phyloP scores from a whole-genome alignment of 2,797 vertebrate genomes.

The Crax fasciolata region DNA sequence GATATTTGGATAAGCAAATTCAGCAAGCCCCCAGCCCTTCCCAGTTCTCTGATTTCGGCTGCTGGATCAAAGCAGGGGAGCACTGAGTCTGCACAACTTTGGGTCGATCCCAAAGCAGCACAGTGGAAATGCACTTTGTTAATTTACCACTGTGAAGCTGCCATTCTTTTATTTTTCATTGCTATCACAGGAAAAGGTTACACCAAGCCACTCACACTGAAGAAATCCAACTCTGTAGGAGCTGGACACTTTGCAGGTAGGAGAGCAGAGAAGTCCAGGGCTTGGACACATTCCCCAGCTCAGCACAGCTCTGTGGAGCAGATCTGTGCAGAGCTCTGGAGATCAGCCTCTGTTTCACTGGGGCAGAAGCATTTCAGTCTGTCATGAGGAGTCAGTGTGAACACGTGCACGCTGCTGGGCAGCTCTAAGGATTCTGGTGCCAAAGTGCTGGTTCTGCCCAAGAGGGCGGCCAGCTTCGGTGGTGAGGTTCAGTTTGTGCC shows the following conservation, averaged over 20 bases:
- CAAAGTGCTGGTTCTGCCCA: neutral
- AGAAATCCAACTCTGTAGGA: neutral
- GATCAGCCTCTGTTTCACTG: neutral
- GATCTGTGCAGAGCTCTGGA: neutral
- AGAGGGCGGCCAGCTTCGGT: neutral
- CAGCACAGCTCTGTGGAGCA: neutral
- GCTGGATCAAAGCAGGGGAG: neutral
- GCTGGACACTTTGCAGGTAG: neutral
- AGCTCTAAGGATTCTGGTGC: neutral
- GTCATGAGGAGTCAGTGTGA: neutral
- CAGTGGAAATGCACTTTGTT: neutral
- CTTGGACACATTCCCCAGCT: neutral
- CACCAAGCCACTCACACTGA: neutral
- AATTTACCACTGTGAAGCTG: neutral
- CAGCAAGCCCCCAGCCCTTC: neutral
- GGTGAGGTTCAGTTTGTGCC: neutral
- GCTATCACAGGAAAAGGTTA: neutral
- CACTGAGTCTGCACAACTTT: rapidly evolving
- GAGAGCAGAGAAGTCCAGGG: neutral
- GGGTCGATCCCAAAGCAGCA: neutral
- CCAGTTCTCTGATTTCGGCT: neutral
- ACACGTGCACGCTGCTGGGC: neutral
- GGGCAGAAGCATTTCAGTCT: neutral
- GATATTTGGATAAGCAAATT: neutral
- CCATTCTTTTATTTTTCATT: neutral